Percentiles rank a stretch among this genome's conserved stretches.
Conservation (phyloP, 2,888 invertebrate species). For the Pollenia angustigena region DNA sequence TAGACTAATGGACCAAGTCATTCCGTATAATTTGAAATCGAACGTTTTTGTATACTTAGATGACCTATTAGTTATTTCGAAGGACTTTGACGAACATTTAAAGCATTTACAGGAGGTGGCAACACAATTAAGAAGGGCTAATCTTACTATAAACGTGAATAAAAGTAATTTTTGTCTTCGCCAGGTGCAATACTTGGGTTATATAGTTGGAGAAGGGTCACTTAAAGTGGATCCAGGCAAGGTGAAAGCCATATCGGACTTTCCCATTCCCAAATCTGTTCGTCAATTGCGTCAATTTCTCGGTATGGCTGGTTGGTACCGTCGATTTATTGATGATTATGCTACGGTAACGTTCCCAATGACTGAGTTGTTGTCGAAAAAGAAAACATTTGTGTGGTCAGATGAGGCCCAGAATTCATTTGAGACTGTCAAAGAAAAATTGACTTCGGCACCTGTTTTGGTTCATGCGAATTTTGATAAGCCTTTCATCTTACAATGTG, state of each 20-base stretch:
- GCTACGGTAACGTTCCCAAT: neutral
- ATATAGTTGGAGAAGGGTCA: slow-evolving; percentile 5
- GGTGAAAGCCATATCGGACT: neutral
- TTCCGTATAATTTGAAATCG: slow-evolving; percentile 20
- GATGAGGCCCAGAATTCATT: neutral
- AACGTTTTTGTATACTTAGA: slow-evolving; percentile 29
- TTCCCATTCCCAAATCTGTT: neutral
- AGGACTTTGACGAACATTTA: slow-evolving; percentile 18
- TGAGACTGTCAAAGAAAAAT: neutral
- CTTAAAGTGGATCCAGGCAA: slow-evolving; percentile 3
- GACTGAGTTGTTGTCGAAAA: neutral
- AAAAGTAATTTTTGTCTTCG: slow-evolving; percentile 10
- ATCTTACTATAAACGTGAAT: slow-evolving; percentile 8
- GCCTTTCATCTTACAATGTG: neutral
- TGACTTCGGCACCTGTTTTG: neutral
- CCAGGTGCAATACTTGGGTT: neutral
- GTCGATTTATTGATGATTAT: slow-evolving; percentile 14
- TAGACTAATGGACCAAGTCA: slow-evolving; percentile 27
- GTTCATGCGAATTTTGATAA: neutral
- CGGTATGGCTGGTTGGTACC: slow-evolving; percentile 6
- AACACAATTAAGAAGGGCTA: neutral
- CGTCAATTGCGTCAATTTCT: slow-evolving; percentile 3
- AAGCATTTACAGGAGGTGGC: slow-evolving; percentile 24
- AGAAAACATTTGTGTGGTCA: neutral
- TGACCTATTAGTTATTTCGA: neutral